Percentiles rank a stretch among this genome's conserved stretches.
phyloP scores from a whole-genome alignment of 2,888 invertebrate genomes.

The Metalampra italica region DNA sequence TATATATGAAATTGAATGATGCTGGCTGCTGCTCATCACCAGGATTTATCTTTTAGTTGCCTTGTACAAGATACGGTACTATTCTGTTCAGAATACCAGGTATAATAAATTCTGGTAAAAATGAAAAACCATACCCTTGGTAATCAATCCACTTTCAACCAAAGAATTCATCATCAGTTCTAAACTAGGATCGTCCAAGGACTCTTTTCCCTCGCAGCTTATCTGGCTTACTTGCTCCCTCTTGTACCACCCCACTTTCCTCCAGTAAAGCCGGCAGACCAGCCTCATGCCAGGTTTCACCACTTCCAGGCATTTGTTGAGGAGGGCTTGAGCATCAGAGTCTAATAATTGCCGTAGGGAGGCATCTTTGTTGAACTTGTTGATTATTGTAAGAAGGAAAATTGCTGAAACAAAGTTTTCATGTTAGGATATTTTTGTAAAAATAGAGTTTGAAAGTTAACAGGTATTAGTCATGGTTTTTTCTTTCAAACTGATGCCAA shows the following conservation, averaged over 20 bases:
- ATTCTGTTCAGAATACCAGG: too few relatives aligned
- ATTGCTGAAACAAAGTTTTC: conserved; percentile 37
- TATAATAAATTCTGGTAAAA: too few relatives aligned
- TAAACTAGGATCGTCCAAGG: conserved; percentile 27
- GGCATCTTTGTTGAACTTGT: conserved; percentile 40
- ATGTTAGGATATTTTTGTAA: neutral
- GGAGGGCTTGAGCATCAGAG: conserved; percentile 29
- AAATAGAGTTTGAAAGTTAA: neutral
- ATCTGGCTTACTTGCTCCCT: conserved; percentile 34
- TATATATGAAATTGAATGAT: too few relatives aligned
- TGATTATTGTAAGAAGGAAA: conserved; percentile 47
- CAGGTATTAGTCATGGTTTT: too few relatives aligned
- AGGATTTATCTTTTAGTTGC: too few relatives aligned
- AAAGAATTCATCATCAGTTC: conserved; percentile 35
- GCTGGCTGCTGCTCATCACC: too few relatives aligned
- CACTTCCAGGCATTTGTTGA: conserved; percentile 32
- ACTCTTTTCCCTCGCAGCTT: conserved; percentile 16
- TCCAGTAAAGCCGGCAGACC: conserved; percentile 61
- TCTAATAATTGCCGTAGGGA: conserved; percentile 37
- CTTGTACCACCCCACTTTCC: conserved; percentile 51
- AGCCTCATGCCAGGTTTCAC: conserved; percentile 44
- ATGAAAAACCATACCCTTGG: conserved; percentile 22
- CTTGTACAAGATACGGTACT: too few relatives aligned
- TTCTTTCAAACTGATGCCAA: too few relatives aligned
- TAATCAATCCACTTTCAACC: conserved; percentile 34